Percentiles rank a stretch among this genome's conserved stretches.
phyloP scores from a whole-genome alignment of 2,797 vertebrate species.

The Silurus lanzhouensis region DNA sequence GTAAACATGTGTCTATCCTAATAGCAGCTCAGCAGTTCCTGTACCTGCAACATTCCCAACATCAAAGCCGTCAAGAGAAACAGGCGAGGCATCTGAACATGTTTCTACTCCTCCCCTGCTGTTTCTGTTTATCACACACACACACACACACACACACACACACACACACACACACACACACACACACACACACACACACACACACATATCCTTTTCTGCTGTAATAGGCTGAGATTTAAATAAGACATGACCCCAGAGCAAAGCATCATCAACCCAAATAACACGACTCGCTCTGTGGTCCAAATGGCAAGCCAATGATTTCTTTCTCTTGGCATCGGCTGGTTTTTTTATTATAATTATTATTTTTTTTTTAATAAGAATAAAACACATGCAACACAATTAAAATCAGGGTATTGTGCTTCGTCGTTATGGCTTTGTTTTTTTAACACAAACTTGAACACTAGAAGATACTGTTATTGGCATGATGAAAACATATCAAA shows the following conservation, averaged over 20 bases:
- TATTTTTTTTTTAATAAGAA: background rate
- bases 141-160: slow-evolving; percentile 40
- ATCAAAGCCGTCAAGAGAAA: slow-evolving; percentile 81
- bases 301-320: slow-evolving; percentile 83
- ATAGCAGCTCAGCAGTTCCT: slow-evolving; percentile 27
- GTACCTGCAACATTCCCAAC: slow-evolving; percentile 56
- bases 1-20: slow-evolving; percentile 36
- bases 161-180: background rate
- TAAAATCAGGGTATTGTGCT: background rate
- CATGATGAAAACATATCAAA: background rate
- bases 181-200: slow-evolving; percentile 18
- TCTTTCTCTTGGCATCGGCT: slow-evolving; percentile 81
- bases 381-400: background rate
- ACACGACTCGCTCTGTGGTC: slow-evolving; percentile 83
- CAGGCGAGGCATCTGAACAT: slow-evolving; percentile 30
- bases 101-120: slow-evolving; percentile 79
- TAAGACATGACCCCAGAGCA: slow-evolving; percentile 92
- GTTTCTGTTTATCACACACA: slow-evolving; percentile 95
- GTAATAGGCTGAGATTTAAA: slow-evolving; percentile 94
- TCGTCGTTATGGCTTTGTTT: background rate
- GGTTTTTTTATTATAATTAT: slow-evolving; percentile 74
- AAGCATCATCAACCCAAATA: slow-evolving; percentile 87
- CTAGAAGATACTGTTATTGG: background rate
- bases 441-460: background rate
- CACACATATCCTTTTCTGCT: slow-evolving; percentile 64